These are phyloP conservation scores for Catostomus latipinnis DNA, from an alignment of 2,797 vertebrate genomes.

Conservation along the genomic window DNA sequence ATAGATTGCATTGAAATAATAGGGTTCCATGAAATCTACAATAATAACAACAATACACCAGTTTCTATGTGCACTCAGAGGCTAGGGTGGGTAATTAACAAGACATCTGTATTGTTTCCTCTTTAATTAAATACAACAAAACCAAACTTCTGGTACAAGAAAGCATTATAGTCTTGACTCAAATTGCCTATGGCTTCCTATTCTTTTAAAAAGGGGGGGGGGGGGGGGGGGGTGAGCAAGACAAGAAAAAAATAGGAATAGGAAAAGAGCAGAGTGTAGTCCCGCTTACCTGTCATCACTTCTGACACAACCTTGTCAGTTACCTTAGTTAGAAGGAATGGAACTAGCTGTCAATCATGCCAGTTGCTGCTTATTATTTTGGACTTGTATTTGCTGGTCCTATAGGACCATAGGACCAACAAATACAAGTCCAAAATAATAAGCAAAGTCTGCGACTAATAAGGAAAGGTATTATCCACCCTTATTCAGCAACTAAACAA, in stretches of 20 bases:
- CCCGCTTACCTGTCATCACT: constrained; percentile 65
- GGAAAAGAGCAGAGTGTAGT: constrained; percentile 56
- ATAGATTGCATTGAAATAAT: too few species aligned
- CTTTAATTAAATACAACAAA: not conserved
- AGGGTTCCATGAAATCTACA: not conserved
- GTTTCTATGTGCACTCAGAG: not conserved
- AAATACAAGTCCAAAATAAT: constrained; percentile 43
- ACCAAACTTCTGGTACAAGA: not conserved
- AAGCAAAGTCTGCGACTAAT: constrained; percentile 22
- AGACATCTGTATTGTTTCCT: not conserved
- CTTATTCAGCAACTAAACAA: not conserved
- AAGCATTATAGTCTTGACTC: not conserved
- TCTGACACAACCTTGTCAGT: constrained; percentile 73
- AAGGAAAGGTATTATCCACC: constrained; percentile 6
- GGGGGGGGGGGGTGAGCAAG: too few species aligned
- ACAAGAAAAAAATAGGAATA: constrained; percentile 9
- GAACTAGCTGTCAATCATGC: constrained; percentile 71
- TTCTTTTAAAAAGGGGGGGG: not conserved
- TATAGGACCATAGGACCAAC: constrained; percentile 15
- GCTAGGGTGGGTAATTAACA: not conserved
- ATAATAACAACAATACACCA: not conserved
- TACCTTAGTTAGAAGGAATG: constrained; percentile 67
- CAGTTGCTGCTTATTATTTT: not conserved
- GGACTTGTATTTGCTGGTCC: too few species aligned
- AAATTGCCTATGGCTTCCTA: not conserved